phyloP scores from a whole-genome alignment of 2,797 vertebrate genomes.

The Typhlichthys eigenmanni region DNA sequence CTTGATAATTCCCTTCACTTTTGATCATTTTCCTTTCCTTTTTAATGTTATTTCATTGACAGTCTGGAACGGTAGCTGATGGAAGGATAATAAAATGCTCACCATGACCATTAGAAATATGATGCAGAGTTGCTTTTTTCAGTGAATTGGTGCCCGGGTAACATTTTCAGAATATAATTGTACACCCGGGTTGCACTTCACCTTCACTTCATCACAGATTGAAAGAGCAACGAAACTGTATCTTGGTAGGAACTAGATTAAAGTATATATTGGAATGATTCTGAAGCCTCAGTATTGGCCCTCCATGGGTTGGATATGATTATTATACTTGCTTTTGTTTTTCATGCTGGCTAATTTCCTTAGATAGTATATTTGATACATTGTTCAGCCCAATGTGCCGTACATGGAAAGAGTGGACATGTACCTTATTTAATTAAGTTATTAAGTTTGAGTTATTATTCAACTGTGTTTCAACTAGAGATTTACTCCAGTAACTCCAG shows the following conservation, averaged over 20 bases:
- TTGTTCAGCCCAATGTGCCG: constrained; percentile 10
- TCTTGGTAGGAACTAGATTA: constrained; percentile 59
- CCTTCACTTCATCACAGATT: no score
- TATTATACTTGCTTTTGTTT: constrained; percentile 61
- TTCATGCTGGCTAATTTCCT: constrained; percentile 42
- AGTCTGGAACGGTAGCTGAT: constrained; percentile 37
- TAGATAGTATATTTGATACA: constrained; percentile 34
- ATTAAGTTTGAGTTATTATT: no score
- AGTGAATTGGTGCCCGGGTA: constrained; percentile 23
- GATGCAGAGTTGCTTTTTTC: constrained; percentile 37
- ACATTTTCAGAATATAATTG: constrained; percentile 46
- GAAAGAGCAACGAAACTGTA: constrained; percentile 61
- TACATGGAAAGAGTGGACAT: background rate
- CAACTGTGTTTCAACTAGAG: no score
- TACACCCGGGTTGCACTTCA: constrained; percentile 36
- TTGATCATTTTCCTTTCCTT: constrained; percentile 18
- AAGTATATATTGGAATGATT: constrained; percentile 59
- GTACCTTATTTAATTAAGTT: background rate
- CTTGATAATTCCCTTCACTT: constrained; percentile 21
- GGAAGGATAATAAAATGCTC: background rate
- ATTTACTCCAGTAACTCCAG: no score
- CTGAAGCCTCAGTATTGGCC: constrained; percentile 58
- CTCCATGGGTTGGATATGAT: constrained; percentile 68
- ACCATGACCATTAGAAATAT: background rate
- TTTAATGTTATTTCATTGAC: constrained; percentile 21